Conservation (phyloP, 2,888 invertebrate species). For the Drosophila diplacantha region DNA sequence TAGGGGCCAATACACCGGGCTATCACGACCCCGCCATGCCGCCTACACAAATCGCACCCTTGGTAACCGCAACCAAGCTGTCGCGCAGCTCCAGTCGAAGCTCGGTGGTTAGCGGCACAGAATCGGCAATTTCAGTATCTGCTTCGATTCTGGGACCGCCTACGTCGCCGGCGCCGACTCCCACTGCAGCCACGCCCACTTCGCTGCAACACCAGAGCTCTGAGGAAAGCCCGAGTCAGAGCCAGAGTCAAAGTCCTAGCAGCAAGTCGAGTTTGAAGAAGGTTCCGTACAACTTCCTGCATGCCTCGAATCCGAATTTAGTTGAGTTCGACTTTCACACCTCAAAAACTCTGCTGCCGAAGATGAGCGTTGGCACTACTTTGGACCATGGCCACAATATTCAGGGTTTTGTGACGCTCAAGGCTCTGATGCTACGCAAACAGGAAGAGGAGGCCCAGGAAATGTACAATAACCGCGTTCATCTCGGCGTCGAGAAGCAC, state of each 20-base stretch:
- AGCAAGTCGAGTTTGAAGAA: constrained; percentile 75
- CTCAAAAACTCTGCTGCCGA: constrained; percentile 76
- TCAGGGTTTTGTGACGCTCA: constrained; percentile 85
- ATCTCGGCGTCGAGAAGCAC: constrained; percentile 79
- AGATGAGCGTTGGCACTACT: constrained; percentile 76
- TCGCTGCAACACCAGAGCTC: constrained; percentile 60
- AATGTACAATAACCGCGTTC: constrained; percentile 80
- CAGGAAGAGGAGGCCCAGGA: constrained; percentile 85
- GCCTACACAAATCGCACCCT: constrained; percentile 46
- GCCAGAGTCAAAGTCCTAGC: constrained; percentile 65
- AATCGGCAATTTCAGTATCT: constrained; percentile 22
- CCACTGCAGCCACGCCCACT: constrained; percentile 53
- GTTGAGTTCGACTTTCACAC: constrained; percentile 81
- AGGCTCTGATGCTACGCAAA: constrained; percentile 87
- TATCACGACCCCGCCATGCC: constrained; percentile 66
- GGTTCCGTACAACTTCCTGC: constrained; percentile 81
- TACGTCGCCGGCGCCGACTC: constrained; percentile 67
- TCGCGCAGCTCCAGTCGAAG: constrained; percentile 69
- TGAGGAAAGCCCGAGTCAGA: constrained; percentile 68
- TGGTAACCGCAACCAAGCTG: constrained; percentile 42
- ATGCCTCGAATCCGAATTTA: constrained; percentile 85
- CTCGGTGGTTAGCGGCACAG: constrained; percentile 61
- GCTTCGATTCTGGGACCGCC: constrained; percentile 61
- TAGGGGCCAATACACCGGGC: constrained; percentile 76
- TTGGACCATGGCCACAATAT: constrained; percentile 79